These are phyloP conservation scores for Cosmia pyralina DNA, from an alignment of 2,888 invertebrate genomes.

Conservation along the genomic window DNA sequence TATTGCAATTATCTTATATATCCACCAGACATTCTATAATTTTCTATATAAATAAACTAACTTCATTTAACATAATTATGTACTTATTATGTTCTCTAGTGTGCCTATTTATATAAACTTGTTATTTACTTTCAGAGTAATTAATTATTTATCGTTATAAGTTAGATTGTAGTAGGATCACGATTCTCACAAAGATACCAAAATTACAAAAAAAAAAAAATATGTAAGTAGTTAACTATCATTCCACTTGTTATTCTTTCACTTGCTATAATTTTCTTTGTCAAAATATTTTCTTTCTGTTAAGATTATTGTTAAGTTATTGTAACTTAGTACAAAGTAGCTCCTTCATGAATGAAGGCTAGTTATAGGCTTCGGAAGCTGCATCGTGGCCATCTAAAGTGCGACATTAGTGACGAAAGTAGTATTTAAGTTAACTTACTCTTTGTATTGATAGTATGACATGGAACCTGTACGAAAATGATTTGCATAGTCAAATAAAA, in stretches of 20 bases:
- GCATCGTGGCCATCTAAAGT: constrained; percentile 86
- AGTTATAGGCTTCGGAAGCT: constrained; percentile 81
- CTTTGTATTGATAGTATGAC: constrained; percentile 81
- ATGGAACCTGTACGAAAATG: constrained; percentile 82
- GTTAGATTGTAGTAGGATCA: constrained; percentile 75
- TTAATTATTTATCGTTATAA: constrained; percentile 77
- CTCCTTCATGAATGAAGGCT: constrained; percentile 77
- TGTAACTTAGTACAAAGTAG: constrained; percentile 87
- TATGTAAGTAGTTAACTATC: constrained; percentile 62
- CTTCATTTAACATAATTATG: constrained; percentile 45
- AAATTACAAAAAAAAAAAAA: constrained; percentile 55
- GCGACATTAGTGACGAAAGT: constrained; percentile 83
- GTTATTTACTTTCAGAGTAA: constrained; percentile 82
- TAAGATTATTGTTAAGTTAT: constrained; percentile 78
- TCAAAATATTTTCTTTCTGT: constrained; percentile 71
- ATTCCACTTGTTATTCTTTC: constrained; percentile 88
- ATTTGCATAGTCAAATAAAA: constrained; percentile 88
- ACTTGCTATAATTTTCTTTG: constrained; percentile 76
- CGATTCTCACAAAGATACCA: constrained; percentile 75
- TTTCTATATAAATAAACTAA: constrained; percentile 34
- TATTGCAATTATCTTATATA: constrained; percentile 49
- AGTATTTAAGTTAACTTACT: constrained; percentile 81
- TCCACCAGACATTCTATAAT: constrained; percentile 9
- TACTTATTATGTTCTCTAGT: constrained; percentile 75
- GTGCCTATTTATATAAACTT: constrained; percentile 81